These are phyloP conservation scores for Pseudopodoces humilis DNA, from an alignment of 2,113 vertebrate genomes.

Conservation along the genomic window DNA sequence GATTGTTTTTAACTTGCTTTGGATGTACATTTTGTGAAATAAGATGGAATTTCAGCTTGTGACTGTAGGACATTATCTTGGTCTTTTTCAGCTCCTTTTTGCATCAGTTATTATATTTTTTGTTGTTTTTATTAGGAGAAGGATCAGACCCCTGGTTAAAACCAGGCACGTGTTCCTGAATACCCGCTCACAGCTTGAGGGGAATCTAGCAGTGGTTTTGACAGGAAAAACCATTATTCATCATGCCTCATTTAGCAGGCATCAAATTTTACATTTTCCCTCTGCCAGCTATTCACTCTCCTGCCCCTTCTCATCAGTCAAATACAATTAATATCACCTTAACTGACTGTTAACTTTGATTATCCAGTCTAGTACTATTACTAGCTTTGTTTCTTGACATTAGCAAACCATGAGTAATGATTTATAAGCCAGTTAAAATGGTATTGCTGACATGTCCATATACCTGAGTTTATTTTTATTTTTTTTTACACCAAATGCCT, in stretches of 20 bases:
- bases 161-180: not conserved
- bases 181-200: not conserved
- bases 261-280: conserved; percentile 60
- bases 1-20: conserved; percentile 42
- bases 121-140: conserved; percentile 3
- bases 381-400: conserved; percentile 41
- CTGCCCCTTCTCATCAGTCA: conserved; percentile 56
- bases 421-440: conserved; percentile 30
- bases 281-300: conserved; percentile 52
- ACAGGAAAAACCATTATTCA: conserved; percentile 62
- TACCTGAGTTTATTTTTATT: not conserved
- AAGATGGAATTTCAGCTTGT: conserved; percentile 20
- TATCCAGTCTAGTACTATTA: conserved; percentile 24
- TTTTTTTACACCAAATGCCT: not conserved
- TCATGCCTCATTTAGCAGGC: conserved; percentile 65
- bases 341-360: conserved; percentile 61
- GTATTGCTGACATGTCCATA: not conserved
- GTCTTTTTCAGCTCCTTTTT: conserved; percentile 16
- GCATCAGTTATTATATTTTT: not conserved
- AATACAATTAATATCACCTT: conserved; percentile 58
- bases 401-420: conserved; percentile 12
- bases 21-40: not conserved
- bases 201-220: conserved; percentile 44
- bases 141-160: conserved; percentile 24
- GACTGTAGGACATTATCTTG: not conserved